phyloP scores from a whole-genome alignment of 53 echinoderm and acorn worm genomes.

The Temnopleurus reevesii region DNA sequence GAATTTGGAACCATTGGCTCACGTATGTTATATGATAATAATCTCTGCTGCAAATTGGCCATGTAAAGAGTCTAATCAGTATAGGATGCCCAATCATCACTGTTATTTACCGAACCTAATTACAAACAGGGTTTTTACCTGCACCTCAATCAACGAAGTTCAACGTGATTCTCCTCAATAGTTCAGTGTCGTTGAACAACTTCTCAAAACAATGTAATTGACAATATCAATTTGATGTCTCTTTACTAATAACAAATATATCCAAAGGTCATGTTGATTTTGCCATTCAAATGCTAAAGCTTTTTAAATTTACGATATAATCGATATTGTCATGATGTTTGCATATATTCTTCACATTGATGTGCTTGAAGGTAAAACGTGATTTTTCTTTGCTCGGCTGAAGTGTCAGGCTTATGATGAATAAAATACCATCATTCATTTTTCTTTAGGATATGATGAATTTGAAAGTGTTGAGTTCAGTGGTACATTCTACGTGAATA shows the following conservation, averaged over 20 bases:
- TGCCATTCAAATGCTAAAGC: neutral
- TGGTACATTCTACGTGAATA: conserved; percentile 99
- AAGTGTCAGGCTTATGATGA: too few species aligned
- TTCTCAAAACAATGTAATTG: neutral
- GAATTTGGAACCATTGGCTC: neutral
- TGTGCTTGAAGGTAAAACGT: too few species aligned
- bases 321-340: too few species aligned
- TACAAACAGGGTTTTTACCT: conserved; percentile 12
- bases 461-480: conserved; percentile 89
- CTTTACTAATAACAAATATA: neutral
- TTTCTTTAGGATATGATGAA: conserved; percentile 79
- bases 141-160: neutral
- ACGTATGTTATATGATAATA: neutral
- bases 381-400: too few species aligned
- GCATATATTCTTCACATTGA: neutral
- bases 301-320: neutral
- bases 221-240: neutral
- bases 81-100: neutral
- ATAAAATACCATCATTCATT: neutral
- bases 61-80: neutral
- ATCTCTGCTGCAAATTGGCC: neutral
- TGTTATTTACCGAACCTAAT: neutral
- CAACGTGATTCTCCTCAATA: too few species aligned
- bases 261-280: neutral
- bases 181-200: neutral